Base-by-base conservation (phyloP, 2,888 invertebrate genomes). In the Julus scandinavius region DNA sequence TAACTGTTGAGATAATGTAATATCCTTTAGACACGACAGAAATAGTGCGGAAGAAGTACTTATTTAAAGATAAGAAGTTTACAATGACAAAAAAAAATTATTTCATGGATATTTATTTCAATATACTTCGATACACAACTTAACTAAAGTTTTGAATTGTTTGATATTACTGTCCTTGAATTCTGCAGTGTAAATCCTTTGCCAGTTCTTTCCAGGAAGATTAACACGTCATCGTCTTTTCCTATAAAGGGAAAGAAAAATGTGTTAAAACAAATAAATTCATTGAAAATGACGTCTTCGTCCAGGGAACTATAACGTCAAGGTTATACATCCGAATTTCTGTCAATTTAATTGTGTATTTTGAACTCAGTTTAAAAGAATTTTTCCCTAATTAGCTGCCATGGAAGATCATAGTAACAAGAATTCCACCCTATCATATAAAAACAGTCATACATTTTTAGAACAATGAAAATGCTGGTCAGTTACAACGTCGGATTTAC, bases 31-130 rank as follows among this genome's bases (percentile, higher is more conserved):
- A 29, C 9, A 29, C 11, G 29, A 72, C 6, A 29, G n/a, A 20
- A 72, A 29, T 72, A 72, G 20, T 72, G 2, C 20, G 7, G 5
- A 45, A 11, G 9, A 72, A 72, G 9, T 13, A 54, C 6, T 29
- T 29, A 63, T 13, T 1, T 54, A 54, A 50, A 45, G 4, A 15
- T 45, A 54, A 41, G 15, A 41, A 89, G 29, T 89, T 20, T 89
- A 29, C 50, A 41, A 88, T 2, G 4, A 38, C 6, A 20, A 38
- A 86, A 85, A 85, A 40, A 85, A 41, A 41, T n/a, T 7, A 49
- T 11, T 20, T 49, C n/a, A 85, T 85, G 20, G 40, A 85, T 49
- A 85, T 41, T 85, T 85, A 49, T 85, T 85, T 85, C 49, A 41
- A 85, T 38, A 85, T 85, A n/a, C 7, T 72, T 20, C 6, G 29